Conservation (phyloP, 1,140 invertebrate species). For the Acyrthosiphon pisum region DNA sequence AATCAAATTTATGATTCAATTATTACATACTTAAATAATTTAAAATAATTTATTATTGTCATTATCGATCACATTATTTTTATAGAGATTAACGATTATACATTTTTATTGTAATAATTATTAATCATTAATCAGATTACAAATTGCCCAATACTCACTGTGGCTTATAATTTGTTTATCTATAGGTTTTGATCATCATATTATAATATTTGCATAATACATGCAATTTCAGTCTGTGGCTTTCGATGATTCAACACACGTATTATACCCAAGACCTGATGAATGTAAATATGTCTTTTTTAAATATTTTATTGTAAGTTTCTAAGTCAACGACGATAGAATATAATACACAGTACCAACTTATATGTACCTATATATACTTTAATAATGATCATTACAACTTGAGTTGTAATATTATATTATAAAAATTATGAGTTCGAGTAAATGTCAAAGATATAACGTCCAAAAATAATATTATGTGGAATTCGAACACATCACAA, state of each 20-base stretch:
- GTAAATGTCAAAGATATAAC: not conserved
- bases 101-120: not conserved
- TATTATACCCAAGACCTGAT: not conserved
- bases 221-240: not conserved
- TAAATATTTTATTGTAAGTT: not conserved
- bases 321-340: not conserved
- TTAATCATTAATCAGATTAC: not conserved
- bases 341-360: not conserved
- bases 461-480: not conserved
- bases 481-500: not conserved
- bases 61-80: not conserved
- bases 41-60: not conserved
- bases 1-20: too few relatives aligned
- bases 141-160: not conserved
- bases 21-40: too few relatives aligned
- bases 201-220: not conserved
- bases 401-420: not conserved
- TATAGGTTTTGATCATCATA: not conserved
- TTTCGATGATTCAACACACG: not conserved
- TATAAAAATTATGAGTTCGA: not conserved
- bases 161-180: not conserved
- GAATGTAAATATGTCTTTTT: not conserved
- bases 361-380: not conserved
- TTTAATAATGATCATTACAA: too few relatives aligned
- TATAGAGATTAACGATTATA: not conserved